Conservation (phyloP, 2,113 vertebrate genomes). For the Rhineura floridana region DNA sequence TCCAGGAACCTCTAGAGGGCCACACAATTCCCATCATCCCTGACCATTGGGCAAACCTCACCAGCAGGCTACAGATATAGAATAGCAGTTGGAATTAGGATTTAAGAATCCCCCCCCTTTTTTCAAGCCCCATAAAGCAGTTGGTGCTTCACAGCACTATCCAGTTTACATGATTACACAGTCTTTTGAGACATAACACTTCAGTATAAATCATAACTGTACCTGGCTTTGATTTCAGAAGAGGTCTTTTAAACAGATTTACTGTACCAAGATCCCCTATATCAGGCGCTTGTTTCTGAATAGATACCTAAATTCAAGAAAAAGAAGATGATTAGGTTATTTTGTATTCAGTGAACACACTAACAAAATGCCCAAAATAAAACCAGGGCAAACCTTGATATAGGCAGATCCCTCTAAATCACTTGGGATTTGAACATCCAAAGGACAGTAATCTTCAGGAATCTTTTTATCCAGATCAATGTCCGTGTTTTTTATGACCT, state of each 20-base stretch:
- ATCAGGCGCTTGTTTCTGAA: conserved; percentile 96
- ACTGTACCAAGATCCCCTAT: conserved; percentile 96
- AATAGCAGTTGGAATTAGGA: neutral
- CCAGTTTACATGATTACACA: neutral
- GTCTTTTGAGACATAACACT: neutral
- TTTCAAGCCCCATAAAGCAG: neutral
- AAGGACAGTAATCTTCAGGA: conserved; percentile 96
- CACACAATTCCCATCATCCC: too few species aligned
- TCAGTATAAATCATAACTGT: neutral
- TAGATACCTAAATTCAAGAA: conserved; percentile 85
- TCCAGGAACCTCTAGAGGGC: too few species aligned
- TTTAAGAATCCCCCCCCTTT: neutral
- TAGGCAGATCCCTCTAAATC: conserved; percentile 97
- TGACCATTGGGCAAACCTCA: too few species aligned
- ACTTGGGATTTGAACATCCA: conserved; percentile 95
- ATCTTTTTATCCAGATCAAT: conserved; percentile 97
- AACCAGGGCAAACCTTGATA: conserved; percentile 84
- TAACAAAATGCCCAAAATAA: neutral
- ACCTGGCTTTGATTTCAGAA: conserved; percentile 91
- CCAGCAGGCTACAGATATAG: neutral
- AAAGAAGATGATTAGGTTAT: conserved; percentile 1
- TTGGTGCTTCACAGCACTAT: neutral
- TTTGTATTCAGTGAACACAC: neutral
- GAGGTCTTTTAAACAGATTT: conserved; percentile 87
- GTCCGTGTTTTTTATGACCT: conserved; percentile 99